Evolutionary conservation across 2,888 invertebrate genomes (phyloP).

Genomic region (Polydrusus tereticollis): DNA sequence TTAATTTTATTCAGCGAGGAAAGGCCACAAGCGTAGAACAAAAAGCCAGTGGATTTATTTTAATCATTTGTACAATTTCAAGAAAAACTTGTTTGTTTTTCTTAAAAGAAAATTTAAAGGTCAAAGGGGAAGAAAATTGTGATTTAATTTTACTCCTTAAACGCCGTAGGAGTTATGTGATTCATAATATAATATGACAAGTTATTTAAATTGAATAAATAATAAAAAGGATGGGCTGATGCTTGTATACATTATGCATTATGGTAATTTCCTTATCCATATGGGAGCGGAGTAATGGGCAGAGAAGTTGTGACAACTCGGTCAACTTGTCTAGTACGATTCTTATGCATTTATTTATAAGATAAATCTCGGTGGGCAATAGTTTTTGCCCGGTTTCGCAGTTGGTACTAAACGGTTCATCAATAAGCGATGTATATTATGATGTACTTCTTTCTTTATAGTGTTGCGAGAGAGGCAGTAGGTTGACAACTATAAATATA

Average conservation of each 20-base stretch:
- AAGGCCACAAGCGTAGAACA: no score
- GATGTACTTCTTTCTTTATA: background rate
- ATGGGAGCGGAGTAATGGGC: conserved; percentile 2
- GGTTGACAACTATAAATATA: background rate
- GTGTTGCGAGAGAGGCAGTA: background rate
- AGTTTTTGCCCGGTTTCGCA: background rate
- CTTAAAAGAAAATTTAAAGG: no score
- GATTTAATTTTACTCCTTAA: background rate
- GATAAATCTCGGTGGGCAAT: conserved; percentile 32
- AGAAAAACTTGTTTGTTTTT: no score
- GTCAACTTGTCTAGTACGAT: conserved; percentile 20
- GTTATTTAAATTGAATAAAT: conserved; percentile 28
- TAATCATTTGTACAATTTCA: no score
- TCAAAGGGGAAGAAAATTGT: no score
- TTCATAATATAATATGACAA: conserved; percentile 16
- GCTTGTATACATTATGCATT: background rate
- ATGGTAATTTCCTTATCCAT: conserved; percentile 17
- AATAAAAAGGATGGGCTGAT: conserved; percentile 31
- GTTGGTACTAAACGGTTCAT: background rate
- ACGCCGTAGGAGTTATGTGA: conserved; percentile 27
- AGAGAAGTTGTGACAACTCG: conserved; percentile 16
- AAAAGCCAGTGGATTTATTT: no score
- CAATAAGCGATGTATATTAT: background rate
- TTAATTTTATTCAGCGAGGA: no score
- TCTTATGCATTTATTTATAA: conserved; percentile 32